Evolutionary conservation across 2,113 vertebrate genomes (phyloP), one percentile per base, ranked within the genome.

Genomic region (Guaruba guarouba): DNA sequence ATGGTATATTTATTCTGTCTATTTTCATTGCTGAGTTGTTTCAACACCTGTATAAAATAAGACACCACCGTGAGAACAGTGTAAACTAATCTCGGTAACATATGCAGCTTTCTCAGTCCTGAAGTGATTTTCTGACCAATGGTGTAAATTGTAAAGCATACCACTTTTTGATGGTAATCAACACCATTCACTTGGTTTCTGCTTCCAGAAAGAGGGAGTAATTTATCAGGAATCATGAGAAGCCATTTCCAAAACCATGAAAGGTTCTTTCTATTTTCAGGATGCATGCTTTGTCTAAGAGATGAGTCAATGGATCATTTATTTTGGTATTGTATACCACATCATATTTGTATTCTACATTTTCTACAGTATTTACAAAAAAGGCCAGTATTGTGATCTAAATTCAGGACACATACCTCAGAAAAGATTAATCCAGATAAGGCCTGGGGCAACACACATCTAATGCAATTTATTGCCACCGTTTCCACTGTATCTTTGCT

Each of bases 21-120:
- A 9, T 86, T 96, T 93, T 76, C 64, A 94, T 64, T 88, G 44
- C 51, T 35, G 54, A 90, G 66, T 64, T 90, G 52, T 86, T 95
- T 86, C 76, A 94, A 94, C 76, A 96, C 43, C 88, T 95, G n/a
- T 71, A 74, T 88, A 71, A 95, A 90, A 81, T 4, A 75, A 43
- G 39, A 61, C 44, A 39, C 17, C 57, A 46, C 57, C 17, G 35
- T 37, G 44, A 90, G 54, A 88, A n/a, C n/a, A 54, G 8, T 46
- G 51, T 55, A 83, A 77, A 83, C 13, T 68, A 24, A 64, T 61
- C 61, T 43, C 39, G 16, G 43, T 59, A 78, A 74, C 51, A 81
- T 33, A 74, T 22, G 20, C 68, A 81, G 51, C 13, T 83, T 92
- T 80, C 54, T 77, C 67, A 88, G 31, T 70, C 61, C 13, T 43